These are phyloP conservation scores for Bolinopsis microptera DNA, from an alignment of 37 sponge, comb jelly and placozoan species.

Conservation along the genomic window DNA sequence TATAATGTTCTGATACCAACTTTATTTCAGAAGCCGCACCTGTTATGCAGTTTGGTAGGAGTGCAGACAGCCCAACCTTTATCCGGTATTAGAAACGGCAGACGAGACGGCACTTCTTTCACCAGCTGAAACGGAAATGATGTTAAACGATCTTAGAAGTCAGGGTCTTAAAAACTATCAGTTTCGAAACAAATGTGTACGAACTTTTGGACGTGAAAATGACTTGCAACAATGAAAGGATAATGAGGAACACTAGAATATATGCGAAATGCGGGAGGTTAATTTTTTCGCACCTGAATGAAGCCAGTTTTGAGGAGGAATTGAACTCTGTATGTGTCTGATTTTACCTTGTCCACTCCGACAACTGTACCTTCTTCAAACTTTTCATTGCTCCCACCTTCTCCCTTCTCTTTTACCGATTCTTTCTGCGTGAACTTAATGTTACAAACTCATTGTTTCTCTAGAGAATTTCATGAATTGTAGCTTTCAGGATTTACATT, in stretches of 20 bases:
- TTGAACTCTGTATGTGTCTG: slow-evolving; percentile 41
- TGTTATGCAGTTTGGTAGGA: slow-evolving; percentile 44
- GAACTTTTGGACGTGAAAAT: too few relatives aligned
- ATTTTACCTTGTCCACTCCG: neutral
- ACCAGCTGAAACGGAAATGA: slow-evolving; percentile 32
- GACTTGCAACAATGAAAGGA: too few relatives aligned
- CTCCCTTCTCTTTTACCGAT: neutral
- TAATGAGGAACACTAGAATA: too few relatives aligned
- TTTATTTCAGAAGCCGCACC: slow-evolving; percentile 10
- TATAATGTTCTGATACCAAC: too few relatives aligned
- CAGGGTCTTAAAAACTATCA: too few relatives aligned
- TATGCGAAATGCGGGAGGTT: too few relatives aligned
- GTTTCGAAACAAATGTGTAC: neutral
- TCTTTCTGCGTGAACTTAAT: too few relatives aligned
- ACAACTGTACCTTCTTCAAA: slow-evolving; percentile 54
- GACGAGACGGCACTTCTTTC: slow-evolving; percentile 12
- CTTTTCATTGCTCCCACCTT: neutral
- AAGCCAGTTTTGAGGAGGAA: slow-evolving; percentile 48
- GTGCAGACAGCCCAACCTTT: slow-evolving; percentile 60
- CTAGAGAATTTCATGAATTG: neutral
- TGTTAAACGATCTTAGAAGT: too few relatives aligned
- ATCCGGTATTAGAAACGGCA: slow-evolving; percentile 31
- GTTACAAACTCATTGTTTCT: neutral
- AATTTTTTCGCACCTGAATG: slow-evolving; percentile 40
- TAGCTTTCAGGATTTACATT: neutral